Conservation (phyloP, 2,797 vertebrate species). For the Cyclopterus lumpus region DNA sequence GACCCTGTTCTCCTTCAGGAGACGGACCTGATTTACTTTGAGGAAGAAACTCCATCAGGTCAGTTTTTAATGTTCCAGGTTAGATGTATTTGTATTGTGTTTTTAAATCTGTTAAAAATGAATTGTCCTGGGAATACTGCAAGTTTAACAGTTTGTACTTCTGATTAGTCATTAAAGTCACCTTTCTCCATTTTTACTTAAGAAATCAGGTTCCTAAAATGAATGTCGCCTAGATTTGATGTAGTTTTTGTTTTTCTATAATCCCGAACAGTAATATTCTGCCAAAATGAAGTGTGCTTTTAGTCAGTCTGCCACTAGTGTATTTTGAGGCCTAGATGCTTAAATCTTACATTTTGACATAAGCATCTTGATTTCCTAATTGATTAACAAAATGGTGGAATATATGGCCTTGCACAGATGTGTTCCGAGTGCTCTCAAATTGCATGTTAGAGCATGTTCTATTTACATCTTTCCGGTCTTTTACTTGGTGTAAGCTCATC, state of each 20-base stretch:
- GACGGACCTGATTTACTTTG: constrained; percentile 92
- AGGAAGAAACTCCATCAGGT: constrained; percentile 81
- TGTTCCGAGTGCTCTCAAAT: neutral
- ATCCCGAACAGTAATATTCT: neutral
- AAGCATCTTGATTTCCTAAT: neutral
- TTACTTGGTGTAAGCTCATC: constrained; percentile 3
- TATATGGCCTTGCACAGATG: neutral
- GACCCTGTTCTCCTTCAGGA: constrained; percentile 88
- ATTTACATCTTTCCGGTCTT: neutral
- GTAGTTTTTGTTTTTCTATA: neutral
- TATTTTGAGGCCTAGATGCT: neutral
- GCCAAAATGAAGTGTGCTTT: neutral
- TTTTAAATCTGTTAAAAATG: neutral
- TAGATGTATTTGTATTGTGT: neutral
- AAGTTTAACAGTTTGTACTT: neutral
- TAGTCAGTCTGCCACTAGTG: neutral
- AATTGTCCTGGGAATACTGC: neutral
- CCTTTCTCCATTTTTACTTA: neutral
- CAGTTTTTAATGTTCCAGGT: neutral
- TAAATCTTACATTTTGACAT: neutral
- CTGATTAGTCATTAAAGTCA: neutral
- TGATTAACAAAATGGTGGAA: neutral
- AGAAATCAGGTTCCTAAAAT: neutral
- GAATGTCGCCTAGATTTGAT: neutral
- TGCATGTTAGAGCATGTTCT: neutral